Conservation (phyloP, 1,140 invertebrate species). For the Parapsyche elsis region DNA sequence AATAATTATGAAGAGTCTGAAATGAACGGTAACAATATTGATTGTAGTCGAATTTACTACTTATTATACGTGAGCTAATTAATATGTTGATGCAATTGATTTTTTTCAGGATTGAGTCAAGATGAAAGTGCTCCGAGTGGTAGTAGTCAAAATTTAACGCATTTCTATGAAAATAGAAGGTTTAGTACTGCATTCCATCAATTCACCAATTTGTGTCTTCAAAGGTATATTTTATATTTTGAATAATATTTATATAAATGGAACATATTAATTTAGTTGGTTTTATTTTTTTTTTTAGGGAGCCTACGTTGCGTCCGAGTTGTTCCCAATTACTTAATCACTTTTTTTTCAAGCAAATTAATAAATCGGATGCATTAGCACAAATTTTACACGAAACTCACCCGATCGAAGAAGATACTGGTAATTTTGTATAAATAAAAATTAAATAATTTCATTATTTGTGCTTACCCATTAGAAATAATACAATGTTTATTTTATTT, state of each 20-base stretch:
- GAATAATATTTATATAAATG: too few species aligned
- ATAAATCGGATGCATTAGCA: constrained; percentile 62
- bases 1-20: constrained; percentile 67
- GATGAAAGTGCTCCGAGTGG: constrained; percentile 58
- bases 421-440: not conserved
- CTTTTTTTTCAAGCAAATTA: constrained; percentile 79
- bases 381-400: constrained; percentile 62
- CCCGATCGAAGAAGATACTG: constrained; percentile 63
- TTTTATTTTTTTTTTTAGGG: constrained; percentile 60
- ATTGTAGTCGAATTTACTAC: not conserved
- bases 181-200: constrained; percentile 82
- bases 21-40: constrained; percentile 60
- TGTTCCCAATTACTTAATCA: constrained; percentile 76
- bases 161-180: constrained; percentile 68
- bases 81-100: not conserved
- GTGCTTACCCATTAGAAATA: constrained; percentile 13
- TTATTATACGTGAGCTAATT: not conserved
- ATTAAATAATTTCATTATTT: not conserved
- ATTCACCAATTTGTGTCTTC: constrained; percentile 77
- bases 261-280: not conserved
- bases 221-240: constrained; percentile 60
- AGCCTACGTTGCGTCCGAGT: constrained; percentile 73
- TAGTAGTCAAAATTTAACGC: constrained; percentile 56
- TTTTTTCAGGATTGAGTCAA: constrained; percentile 57
- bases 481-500: constrained; percentile 35